These are phyloP conservation scores for Pachyrhynchus sulphureomaculatus DNA, from an alignment of 1,140 invertebrate species.

Conservation along the genomic window DNA sequence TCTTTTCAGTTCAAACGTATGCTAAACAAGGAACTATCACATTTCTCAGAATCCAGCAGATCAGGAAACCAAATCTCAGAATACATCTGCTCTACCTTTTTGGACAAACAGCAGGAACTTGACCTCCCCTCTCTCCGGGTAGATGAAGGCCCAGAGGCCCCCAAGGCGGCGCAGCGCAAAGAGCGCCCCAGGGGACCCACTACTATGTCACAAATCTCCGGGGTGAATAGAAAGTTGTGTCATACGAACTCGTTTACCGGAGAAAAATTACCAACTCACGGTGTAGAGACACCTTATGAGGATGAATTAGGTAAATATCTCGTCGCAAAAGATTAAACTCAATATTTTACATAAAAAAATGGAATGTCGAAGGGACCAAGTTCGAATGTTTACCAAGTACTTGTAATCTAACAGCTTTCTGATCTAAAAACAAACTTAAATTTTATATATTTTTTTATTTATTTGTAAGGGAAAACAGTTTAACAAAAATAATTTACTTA, in stretches of 20 bases:
- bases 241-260: constrained; percentile 91
- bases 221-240: constrained; percentile 81
- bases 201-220: constrained; percentile 88
- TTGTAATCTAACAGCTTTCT: too few species aligned
- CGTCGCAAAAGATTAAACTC: background rate
- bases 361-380: too few species aligned
- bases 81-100: constrained; percentile 97
- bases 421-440: too few species aligned
- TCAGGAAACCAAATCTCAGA: constrained; percentile 99
- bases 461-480: too few species aligned
- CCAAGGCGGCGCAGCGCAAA: constrained; percentile 61
- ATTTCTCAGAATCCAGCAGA: constrained; percentile 98
- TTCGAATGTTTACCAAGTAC: too few species aligned
- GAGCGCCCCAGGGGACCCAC: constrained; percentile 59
- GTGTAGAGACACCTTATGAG: constrained; percentile 88
- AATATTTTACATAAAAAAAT: too few species aligned
- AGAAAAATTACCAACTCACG: constrained; percentile 84
- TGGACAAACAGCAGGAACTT: constrained; percentile 96
- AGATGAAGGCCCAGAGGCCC: constrained; percentile 66
- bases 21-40: constrained; percentile 98
- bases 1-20: constrained; percentile 96
- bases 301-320: constrained; percentile 68
- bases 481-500: too few species aligned
- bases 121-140: constrained; percentile 84
- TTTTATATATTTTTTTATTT: too few species aligned